Evolutionary conservation across 2,888 invertebrate genomes (phyloP).

Genomic region (Willowsia nigromaculata): DNA sequence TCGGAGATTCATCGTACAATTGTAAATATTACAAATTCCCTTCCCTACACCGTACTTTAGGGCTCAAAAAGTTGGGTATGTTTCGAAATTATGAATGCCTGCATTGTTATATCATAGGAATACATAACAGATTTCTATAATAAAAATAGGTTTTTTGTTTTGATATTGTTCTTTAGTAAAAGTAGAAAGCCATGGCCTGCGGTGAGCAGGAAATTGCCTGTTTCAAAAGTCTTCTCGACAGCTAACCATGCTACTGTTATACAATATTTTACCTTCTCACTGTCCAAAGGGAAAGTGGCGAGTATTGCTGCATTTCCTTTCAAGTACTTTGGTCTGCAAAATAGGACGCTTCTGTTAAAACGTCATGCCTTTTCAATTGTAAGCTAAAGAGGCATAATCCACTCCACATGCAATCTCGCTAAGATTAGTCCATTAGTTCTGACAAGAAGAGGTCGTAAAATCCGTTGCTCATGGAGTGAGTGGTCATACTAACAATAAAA

Average conservation of each 20-base stretch:
- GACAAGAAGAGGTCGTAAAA: slow-evolving; percentile 59
- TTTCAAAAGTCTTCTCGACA: not conserved
- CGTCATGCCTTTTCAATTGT: slow-evolving; percentile 20
- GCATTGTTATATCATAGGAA: not conserved
- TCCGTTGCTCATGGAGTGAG: slow-evolving; percentile 45
- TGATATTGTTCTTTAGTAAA: not conserved
- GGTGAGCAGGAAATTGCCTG: slow-evolving; percentile 37
- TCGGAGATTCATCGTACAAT: not conserved
- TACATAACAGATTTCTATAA: not conserved
- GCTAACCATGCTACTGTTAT: not conserved
- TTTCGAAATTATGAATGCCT: not conserved
- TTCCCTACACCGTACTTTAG: not conserved
- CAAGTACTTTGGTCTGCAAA: slow-evolving; percentile 11
- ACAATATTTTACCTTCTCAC: slow-evolving; percentile 31
- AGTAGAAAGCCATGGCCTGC: not conserved
- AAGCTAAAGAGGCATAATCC: slow-evolving; percentile 6
- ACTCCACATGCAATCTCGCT: slow-evolving; percentile 20
- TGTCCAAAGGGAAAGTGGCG: slow-evolving; percentile 22
- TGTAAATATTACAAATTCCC: not conserved
- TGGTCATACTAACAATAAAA: slow-evolving; percentile 59
- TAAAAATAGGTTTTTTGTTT: not conserved
- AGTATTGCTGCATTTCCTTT: slow-evolving; percentile 32
- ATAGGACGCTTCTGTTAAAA: slow-evolving; percentile 1
- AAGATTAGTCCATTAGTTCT: slow-evolving; percentile 66
- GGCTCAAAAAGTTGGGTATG: not conserved